Evolutionary conservation across 1,140 invertebrate species (phyloP).

Genomic region (Meloidogyne exigua): DNA sequence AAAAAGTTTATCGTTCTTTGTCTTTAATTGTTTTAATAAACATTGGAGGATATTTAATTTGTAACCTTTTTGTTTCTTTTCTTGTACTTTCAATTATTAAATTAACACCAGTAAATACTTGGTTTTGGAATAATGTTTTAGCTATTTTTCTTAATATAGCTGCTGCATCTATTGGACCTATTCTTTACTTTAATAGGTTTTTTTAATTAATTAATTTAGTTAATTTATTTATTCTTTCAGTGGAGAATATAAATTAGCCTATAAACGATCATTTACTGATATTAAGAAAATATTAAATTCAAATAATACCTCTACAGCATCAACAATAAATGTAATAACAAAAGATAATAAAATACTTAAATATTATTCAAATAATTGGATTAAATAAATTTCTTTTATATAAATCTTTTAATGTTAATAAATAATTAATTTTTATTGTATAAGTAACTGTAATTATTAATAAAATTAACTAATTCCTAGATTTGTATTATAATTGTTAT

Average conservation of each 20-base stretch:
- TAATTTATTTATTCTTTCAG: neutral
- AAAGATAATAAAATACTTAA: too few species aligned
- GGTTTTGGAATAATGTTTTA: neutral
- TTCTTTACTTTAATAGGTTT: neutral
- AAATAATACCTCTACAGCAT: neutral
- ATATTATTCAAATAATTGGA: neutral
- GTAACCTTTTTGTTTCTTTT: neutral
- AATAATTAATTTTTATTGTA: too few species aligned
- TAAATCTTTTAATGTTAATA: too few species aligned
- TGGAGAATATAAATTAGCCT: neutral
- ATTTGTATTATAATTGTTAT: too few species aligned
- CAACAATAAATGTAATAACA: neutral
- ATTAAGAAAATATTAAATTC: neutral
- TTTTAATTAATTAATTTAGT: conserved; percentile 1
- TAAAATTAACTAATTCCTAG: too few species aligned
- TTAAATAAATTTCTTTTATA: neutral
- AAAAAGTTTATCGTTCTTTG: neutral
- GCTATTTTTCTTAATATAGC: conserved; percentile 9
- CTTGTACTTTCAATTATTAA: neutral
- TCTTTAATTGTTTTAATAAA: conserved; percentile 3
- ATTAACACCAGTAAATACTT: neutral
- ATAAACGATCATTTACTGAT: neutral
- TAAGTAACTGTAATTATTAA: too few species aligned
- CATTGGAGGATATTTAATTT: conserved; percentile 3
- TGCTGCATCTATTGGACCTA: neutral